Conservation (phyloP, 2,113 vertebrate species). For the Stegostoma tigrinum region DNA sequence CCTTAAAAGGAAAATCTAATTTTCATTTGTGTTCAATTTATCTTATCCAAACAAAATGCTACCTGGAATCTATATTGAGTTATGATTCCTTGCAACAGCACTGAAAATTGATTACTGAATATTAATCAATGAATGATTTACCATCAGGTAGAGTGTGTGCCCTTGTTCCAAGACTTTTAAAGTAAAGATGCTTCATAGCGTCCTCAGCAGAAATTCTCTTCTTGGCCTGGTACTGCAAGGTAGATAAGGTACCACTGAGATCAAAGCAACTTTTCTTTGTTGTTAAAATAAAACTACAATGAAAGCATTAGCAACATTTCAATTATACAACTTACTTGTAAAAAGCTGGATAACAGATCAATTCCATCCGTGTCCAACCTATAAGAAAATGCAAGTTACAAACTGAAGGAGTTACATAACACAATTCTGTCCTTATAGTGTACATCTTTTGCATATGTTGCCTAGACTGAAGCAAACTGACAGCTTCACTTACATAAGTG, state of each 20-base stretch:
- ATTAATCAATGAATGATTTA: slow-evolving; percentile 50
- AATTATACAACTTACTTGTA: slow-evolving; percentile 70
- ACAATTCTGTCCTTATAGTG: not conserved
- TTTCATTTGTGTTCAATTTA: not conserved
- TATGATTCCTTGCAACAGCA: not conserved
- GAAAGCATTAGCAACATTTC: not conserved
- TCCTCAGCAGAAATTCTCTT: slow-evolving; percentile 94
- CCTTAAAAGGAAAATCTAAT: not conserved
- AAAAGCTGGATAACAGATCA: slow-evolving; percentile 86
- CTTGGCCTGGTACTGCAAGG: slow-evolving; percentile 87
- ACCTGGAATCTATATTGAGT: not conserved
- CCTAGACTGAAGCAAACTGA: not conserved
- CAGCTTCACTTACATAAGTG: not conserved
- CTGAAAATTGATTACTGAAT: not conserved
- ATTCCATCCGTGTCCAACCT: slow-evolving; percentile 94
- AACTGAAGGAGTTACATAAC: not conserved
- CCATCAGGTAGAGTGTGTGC: slow-evolving; percentile 83
- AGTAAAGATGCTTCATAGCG: slow-evolving; percentile 93
- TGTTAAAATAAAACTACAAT: not conserved
- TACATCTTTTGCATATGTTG: not conserved
- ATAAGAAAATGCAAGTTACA: slow-evolving; percentile 43
- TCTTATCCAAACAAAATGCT: not conserved
- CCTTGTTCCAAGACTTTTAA: slow-evolving; percentile 85
- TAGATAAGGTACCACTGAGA: slow-evolving; percentile 35
- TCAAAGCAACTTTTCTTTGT: no score